Conservation (phyloP, 2,888 invertebrate species). For the Macroteleia sp. region DNA sequence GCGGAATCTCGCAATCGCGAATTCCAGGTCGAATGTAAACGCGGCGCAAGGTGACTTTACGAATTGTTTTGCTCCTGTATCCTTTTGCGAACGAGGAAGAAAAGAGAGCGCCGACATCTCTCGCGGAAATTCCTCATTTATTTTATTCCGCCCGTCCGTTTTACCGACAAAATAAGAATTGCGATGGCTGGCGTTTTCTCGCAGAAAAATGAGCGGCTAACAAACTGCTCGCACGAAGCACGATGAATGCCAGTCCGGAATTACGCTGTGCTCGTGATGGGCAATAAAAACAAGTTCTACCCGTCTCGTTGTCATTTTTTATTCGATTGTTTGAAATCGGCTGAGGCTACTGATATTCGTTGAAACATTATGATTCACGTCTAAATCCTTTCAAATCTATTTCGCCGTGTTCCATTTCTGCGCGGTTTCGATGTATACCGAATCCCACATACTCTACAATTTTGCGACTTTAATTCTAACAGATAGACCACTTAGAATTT, state of each 20-base stretch:
- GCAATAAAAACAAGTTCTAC: slow-evolving; percentile 46
- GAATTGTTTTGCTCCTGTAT: slow-evolving; percentile 60
- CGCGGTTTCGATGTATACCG: too few relatives aligned
- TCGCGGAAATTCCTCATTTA: slow-evolving; percentile 73
- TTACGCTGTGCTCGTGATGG: slow-evolving; percentile 65
- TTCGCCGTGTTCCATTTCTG: too few relatives aligned
- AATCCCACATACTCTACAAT: too few relatives aligned
- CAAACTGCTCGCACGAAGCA: slow-evolving; percentile 70
- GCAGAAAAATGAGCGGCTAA: slow-evolving; percentile 71
- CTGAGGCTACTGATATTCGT: too few relatives aligned
- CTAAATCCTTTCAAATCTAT: too few relatives aligned
- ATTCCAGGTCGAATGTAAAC: slow-evolving; percentile 78
- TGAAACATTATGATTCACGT: too few relatives aligned
- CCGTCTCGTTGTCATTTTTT: slow-evolving; percentile 44
- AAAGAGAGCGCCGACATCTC: slow-evolving; percentile 54
- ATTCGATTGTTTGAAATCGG: slow-evolving; percentile 39
- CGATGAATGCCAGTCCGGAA: slow-evolving; percentile 68
- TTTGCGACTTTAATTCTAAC: too few relatives aligned
- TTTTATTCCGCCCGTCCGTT: slow-evolving; percentile 65
- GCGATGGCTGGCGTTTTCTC: slow-evolving; percentile 49
- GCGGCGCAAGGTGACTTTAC: slow-evolving; percentile 50
- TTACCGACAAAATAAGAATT: slow-evolving; percentile 61
- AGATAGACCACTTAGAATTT: too few relatives aligned
- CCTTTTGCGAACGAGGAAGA: slow-evolving; percentile 47
- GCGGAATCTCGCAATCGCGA: slow-evolving; percentile 79